Base-by-base conservation (phyloP, 2,888 invertebrate species). In the Stramonita haemastoma region DNA sequence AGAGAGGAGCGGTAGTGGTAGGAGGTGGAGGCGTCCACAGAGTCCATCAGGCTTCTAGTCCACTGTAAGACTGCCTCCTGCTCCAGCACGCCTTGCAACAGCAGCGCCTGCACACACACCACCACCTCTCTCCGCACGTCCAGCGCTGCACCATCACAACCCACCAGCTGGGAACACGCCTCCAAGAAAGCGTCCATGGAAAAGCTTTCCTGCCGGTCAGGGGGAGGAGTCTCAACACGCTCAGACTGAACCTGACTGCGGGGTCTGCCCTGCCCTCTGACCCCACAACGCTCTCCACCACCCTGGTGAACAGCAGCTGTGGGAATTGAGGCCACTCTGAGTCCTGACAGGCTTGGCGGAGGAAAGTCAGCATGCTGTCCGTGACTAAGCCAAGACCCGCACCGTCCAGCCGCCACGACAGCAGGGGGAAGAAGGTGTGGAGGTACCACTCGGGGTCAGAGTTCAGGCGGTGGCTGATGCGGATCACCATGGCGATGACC, bases 381-480 rank as follows among this genome's bases (percentile, higher is more conserved):
- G 73, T 29, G 70, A 73, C n/a, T 29, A 22, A 36, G 32, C 22
- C 15, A 1, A 73, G 19, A 15, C 34, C 17, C 0, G 73, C 13
- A 15, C 17, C 29, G 15, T 89, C 85, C 56, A 89, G 26, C 22
- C 17, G 56, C 85, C 70, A 11, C 6, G 89, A 89, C 22, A 89
- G 56, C 1, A 89, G 66, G 32, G 85, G 85, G n/a, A 89, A 70
- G 15, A 89, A 17, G 56, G 89, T 89, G 29, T 32, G 26, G 73
- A 89, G 70, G 32, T 89, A 89, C 89, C 89, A 89, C 15, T 36
- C 56, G 0, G 85, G 73, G 29, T 89, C 89, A 70, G 89, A 34
- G 19, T 70, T 60, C 46, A 89, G 57, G 29, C 85, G 70, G 22
- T 15, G 15, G 19, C 36, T 34, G n/a, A 89, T 85, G n/a, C 73